Base-by-base conservation (phyloP, 1,140 invertebrate genomes). In the Heliconius hermathena region DNA sequence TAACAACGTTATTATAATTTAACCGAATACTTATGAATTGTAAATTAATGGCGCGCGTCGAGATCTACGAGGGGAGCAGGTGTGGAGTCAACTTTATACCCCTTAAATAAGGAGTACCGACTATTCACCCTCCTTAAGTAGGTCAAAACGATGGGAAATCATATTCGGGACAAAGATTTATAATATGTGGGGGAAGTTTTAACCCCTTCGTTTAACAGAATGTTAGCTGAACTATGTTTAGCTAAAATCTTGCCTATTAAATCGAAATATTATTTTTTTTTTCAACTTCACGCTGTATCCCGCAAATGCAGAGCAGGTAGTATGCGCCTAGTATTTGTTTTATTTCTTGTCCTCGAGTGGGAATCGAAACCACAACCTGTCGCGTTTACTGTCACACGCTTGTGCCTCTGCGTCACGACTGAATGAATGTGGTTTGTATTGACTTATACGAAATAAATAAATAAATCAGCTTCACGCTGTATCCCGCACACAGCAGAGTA, bases 81-180 rank as follows among this genome's bases (percentile, higher is more conserved):
- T 77, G 79, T 73, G 49, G 33, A n/a, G 74, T 26, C 52, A 76
- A 73, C 38, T 80, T 79, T 73, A 60, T 77, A 77, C 22, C 26
- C 22, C 38, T 26, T 73, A 76, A 80, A 80, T 66, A 26, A 66
- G 60, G 22, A 66, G 60, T 29, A 16, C 60, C 70, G 72, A 73
- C 72, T 36, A 74, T 22, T 52, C 72, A 78, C 54, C 54, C 72
- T 49, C 70, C 18, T 0, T 66, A 76, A 76, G 74, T 80, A 80
- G 79, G 74, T 80, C 79, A 80, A 76, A 76, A 80, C 38, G 73
- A 73, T 80, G 54, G 41, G 57, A 46, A 74, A 79, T 79, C 78
- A 52, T 46, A 71, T 74, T 79, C 60, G 41, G 33, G 73, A 73
- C 60, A 18, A 33, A 46, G 78, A 79, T 71, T 79, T 73, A 78